A percentile compares a stretch with the other conserved stretches of the same genome.
Evolutionary conservation across 2,888 invertebrate genomes (phyloP).

Genomic region (Sycophila texana): DNA sequence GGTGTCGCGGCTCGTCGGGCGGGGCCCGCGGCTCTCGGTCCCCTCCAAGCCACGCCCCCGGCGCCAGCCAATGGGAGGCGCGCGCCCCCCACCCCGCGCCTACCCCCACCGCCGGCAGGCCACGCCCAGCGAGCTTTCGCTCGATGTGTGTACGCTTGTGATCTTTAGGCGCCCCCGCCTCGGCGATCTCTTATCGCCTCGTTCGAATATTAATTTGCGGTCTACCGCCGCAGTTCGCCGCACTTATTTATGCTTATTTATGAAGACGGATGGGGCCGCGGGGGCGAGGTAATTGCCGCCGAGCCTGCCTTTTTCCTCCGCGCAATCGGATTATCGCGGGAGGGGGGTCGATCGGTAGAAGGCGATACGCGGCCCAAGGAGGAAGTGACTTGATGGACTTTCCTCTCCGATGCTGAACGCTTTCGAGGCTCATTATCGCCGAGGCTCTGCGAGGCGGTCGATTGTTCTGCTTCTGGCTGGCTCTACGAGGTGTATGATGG

Average conservation of each 20-base stretch:
- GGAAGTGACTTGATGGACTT: too few relatives aligned
- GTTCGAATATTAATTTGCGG: background rate
- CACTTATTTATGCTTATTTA: slow-evolving; percentile 43
- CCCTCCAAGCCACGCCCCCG: slow-evolving; percentile 5
- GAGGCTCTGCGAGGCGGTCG: too few relatives aligned
- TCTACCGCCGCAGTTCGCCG: background rate
- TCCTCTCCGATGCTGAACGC: too few relatives aligned
- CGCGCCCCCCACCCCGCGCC: slow-evolving; percentile 8
- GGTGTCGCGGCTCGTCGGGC: too few relatives aligned
- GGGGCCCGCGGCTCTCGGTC: too few relatives aligned
- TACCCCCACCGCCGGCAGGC: background rate
- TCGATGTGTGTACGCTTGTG: slow-evolving; percentile 5
- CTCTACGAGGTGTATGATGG: too few relatives aligned
- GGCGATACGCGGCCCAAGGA: too few relatives aligned
- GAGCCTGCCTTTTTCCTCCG: too few relatives aligned
- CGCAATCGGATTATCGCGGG: too few relatives aligned
- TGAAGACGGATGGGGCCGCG: slow-evolving; percentile 24
- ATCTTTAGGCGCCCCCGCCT: background rate
- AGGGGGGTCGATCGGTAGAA: too few relatives aligned
- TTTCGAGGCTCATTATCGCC: too few relatives aligned
- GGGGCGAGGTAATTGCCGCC: background rate
- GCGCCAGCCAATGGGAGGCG: slow-evolving; percentile 25
- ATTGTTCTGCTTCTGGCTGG: too few relatives aligned
- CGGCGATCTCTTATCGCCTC: background rate
- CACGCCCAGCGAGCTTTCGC: slow-evolving; percentile 34